Evolutionary conservation across 2,888 invertebrate genomes (phyloP).

Genomic region (Agrotis clavis): DNA sequence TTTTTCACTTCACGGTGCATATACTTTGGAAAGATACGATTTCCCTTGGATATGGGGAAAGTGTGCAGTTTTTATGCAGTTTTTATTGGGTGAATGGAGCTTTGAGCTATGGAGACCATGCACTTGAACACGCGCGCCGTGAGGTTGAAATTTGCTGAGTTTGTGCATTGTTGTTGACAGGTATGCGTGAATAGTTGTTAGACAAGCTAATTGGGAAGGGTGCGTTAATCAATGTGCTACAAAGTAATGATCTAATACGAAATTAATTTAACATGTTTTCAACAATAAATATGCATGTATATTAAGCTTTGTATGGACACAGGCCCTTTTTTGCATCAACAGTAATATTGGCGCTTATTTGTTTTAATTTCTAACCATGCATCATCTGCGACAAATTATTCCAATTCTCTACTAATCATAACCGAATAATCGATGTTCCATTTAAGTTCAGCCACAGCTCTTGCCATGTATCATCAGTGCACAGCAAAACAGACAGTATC

Average conservation of each 20-base stretch:
- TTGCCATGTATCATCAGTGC: neutral
- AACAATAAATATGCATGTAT: neutral
- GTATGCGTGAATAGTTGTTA: conserved; percentile 6
- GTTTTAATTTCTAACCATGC: too few species aligned
- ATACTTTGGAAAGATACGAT: conserved; percentile 46
- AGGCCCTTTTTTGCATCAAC: too few species aligned
- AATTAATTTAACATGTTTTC: neutral
- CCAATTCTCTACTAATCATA: too few species aligned
- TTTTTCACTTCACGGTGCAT: conserved; percentile 36
- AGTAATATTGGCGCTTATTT: too few species aligned
- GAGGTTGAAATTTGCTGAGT: conserved; percentile 19
- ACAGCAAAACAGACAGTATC: conserved; percentile 18
- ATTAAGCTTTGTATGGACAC: neutral
- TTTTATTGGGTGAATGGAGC: conserved; percentile 42
- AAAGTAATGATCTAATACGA: neutral
- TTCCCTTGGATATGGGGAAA: conserved; percentile 46
- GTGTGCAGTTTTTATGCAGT: conserved; percentile 45
- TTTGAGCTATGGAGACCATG: conserved; percentile 15
- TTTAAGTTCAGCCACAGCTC: neutral
- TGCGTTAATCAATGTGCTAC: neutral
- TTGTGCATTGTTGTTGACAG: conserved; percentile 15
- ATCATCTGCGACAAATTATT: too few species aligned
- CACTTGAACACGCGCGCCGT: conserved; percentile 47
- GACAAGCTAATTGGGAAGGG: neutral
- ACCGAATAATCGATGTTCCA: too few species aligned